A percentile compares a stretch with the other conserved stretches of the same genome.
Evolutionary conservation across 1,140 invertebrate species (phyloP).

Genomic region (Drosophila bipectinata): DNA sequence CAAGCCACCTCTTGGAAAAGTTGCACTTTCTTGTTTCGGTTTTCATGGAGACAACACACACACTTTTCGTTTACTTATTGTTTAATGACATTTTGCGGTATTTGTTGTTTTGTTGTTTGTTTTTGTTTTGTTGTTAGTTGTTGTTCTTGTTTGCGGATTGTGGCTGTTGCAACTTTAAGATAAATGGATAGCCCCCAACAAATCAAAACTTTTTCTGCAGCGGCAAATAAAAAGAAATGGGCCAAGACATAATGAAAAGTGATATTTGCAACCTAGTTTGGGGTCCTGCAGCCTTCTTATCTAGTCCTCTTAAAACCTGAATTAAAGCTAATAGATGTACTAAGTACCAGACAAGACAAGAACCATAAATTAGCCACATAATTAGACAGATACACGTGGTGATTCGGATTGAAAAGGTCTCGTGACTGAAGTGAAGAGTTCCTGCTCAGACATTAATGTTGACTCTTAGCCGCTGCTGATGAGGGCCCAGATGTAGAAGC

Average conservation of each 20-base stretch:
- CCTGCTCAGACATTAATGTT: slow-evolving; percentile 45
- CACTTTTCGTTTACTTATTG: slow-evolving; percentile 56
- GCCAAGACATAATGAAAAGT: not conserved
- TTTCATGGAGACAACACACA: slow-evolving; percentile 2
- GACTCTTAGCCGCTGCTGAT: slow-evolving; percentile 6
- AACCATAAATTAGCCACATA: not conserved
- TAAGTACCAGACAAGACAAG: not conserved
- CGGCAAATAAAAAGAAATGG: slow-evolving; percentile 3
- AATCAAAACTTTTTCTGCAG: slow-evolving; percentile 37
- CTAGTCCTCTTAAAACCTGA: too few relatives aligned
- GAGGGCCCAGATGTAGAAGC: slow-evolving; percentile 2
- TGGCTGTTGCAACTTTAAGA: slow-evolving; percentile 26
- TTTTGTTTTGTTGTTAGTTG: slow-evolving; percentile 13
- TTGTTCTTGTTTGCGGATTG: slow-evolving; percentile 3
- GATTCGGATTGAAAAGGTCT: slow-evolving; percentile 19
- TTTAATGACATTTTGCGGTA: slow-evolving; percentile 66
- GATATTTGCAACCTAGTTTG: not conserved
- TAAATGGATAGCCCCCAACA: slow-evolving; percentile 34
- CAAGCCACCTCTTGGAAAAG: slow-evolving; percentile 10
- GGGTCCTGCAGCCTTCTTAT: not conserved
- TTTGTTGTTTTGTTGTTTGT: slow-evolving; percentile 13
- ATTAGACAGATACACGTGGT: slow-evolving; percentile 16
- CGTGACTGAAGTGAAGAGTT: slow-evolving; percentile 66
- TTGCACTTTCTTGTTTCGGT: slow-evolving; percentile 41
- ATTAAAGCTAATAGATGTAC: too few relatives aligned